Base-by-base conservation (phyloP, 2,113 vertebrate species). In the Dromas ardeola region DNA sequence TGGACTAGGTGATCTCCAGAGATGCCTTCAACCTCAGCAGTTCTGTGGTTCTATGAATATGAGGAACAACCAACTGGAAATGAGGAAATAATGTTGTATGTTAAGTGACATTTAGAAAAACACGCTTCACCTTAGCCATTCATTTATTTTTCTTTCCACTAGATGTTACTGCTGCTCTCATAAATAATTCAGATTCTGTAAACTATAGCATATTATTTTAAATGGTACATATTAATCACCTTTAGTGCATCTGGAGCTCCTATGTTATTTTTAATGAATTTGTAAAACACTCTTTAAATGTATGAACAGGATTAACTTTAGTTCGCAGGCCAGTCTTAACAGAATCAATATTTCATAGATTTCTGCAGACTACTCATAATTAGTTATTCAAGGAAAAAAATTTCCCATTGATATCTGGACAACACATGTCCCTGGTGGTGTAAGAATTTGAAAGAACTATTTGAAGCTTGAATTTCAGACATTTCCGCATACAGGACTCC, bases 161-260 rank as follows among this genome's bases (percentile, higher is more conserved):
- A 29, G 86, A 62, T 78, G 59, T 66, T 95, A 32, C 76, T 95
- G 63, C 93, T 67, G 69, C 53, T 86, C 25, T 81, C 50, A 67
- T 91, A 86, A 94, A 88, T 88, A 88, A 91, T 86, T 70, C 91
- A 70, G 38, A 6, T 42, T 86, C 73, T 88, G 42, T 38, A 50
- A 88, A 71, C 40, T 2, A 0, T 15, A 90, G 83, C 58, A 30
- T 95, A 69, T 92, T 95, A 78, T 86, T 96, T 86, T 15, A 94
- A 92, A 88, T n/a, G 67, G 47, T 71, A 47, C 52, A 47, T 85
- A 91, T 92, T 91, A 90, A 94, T 91, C 83, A 92, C 40, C 63
- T 86, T 91, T 62, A 83, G 67, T 63, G 67, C 80, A 21, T 88
- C 79, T 36, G 15, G 56, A 53, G 66, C 36, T 72, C 22, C 36